Percentiles rank a stretch among this genome's conserved stretches.
Conservation (phyloP, 2,113 vertebrate genomes). For the Psilopogon haemacephalus region DNA sequence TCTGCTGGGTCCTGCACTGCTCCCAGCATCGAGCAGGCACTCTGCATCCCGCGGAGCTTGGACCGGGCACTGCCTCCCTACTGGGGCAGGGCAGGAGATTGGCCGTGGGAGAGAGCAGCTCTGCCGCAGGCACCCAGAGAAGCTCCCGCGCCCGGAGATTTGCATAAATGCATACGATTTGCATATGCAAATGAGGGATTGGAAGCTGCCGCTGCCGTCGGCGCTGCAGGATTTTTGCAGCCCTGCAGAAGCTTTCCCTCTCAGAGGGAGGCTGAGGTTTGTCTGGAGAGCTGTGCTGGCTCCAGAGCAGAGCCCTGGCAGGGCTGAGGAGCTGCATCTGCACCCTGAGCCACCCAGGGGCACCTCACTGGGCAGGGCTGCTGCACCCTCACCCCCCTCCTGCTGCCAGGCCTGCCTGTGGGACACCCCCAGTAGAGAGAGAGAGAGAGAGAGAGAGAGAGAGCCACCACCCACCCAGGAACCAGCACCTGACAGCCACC, state of each 20-base stretch:
- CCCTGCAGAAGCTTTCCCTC: neutral
- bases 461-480: no score
- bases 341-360: accelerated
- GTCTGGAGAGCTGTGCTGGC: neutral
- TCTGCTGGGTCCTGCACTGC: neutral
- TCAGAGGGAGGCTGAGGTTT: neutral
- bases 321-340: neutral
- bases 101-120: slow-evolving; percentile 21
- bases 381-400: neutral
- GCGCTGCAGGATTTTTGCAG: neutral
- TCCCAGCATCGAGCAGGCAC: neutral
- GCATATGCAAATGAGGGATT: neutral
- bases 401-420: neutral
- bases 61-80: neutral
- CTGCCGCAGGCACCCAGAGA: neutral
- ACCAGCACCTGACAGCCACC: no score
- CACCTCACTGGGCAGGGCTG: neutral
- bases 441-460: no score
- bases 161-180: slow-evolving; percentile 50
- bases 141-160: neutral
- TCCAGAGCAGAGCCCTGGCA: neutral
- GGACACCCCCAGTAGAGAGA: neutral
- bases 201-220: neutral
- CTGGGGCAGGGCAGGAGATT: slow-evolving; percentile 16
- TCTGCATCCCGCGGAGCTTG: neutral